Evolutionary conservation across 1,140 invertebrate species (phyloP), one percentile per base, ranked within the genome.

Genomic region (Bradysia coprophila): DNA sequence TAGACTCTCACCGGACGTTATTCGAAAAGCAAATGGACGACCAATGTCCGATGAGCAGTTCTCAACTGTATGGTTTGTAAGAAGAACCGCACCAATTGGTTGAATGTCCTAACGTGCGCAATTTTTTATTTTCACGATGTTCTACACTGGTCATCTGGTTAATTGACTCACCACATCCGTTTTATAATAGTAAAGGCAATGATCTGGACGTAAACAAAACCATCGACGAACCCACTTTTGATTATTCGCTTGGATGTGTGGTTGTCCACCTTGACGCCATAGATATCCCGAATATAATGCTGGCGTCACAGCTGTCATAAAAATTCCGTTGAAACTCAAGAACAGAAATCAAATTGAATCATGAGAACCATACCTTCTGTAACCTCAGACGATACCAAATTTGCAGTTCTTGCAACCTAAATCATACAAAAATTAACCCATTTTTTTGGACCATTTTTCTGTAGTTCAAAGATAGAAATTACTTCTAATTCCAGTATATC

Each of bases 121-220:
- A 28, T 28, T 8, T 8, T 28, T 28, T 28, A 28, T 28, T 28
- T 28, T 28, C 6, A 8, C 6, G 24, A 8, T 8, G 24, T 28
- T 28, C 13, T 28, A 13, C 13, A 16, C 5, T 40, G 5, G 20
- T 10, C 21, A 4, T 20, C 13, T 4, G 37, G 21, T 19, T n/a
- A 6, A 11, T 15, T 42, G 5, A 21, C 4, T 11, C 23, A 87
- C 81, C 50, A 71, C 69, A 59, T 91, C 81, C 52, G 77, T 81
- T 69, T 92, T 95, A 63, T 92, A 97, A 64, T 88, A 94, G 63
- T 95, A 95, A 36, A 97, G 69, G 64, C 88, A 93, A 61, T 90
- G 86, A 62, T 96, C 89, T 37, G 78, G 72, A 45, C 90, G 81
- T 22, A 97, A 66, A 34, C 82, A 78, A 62, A 94, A 94, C 84